phyloP scores from a whole-genome alignment of 2,113 vertebrate species.

The Pseudopipra pipra region DNA sequence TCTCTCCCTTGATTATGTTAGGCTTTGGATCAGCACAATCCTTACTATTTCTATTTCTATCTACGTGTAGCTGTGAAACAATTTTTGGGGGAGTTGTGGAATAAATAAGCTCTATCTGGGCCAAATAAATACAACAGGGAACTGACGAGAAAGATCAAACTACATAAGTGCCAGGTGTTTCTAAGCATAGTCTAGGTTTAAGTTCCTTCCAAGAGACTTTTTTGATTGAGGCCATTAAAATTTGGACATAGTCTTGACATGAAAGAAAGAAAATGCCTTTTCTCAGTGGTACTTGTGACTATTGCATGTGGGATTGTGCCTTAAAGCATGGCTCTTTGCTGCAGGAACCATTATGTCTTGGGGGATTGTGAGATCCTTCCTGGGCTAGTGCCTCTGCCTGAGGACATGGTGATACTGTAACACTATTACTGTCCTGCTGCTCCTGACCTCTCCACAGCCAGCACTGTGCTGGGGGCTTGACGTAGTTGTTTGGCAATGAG shows the following conservation, averaged over 20 bases:
- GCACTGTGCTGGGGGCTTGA: accelerated
- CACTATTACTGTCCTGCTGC: neutral
- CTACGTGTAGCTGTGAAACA: neutral
- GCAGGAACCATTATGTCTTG: accelerated
- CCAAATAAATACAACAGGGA: neutral
- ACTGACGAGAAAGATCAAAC: neutral
- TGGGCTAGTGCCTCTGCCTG: neutral
- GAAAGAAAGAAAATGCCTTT: neutral
- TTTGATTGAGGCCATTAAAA: neutral
- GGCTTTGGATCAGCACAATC: neutral
- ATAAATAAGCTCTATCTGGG: accelerated
- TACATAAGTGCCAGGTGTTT: neutral
- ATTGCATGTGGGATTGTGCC: accelerated
- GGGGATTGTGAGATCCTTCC: neutral
- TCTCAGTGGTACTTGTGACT: neutral
- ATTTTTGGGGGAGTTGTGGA: neutral
- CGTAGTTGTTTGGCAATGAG: neutral
- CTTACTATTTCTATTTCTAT: neutral
- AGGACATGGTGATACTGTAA: neutral
- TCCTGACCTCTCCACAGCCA: neutral
- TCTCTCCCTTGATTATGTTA: neutral
- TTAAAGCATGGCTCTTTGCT: neutral
- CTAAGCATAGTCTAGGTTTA: neutral
- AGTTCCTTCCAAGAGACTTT: neutral
- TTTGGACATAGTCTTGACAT: neutral